Evolutionary conservation across 37 sponge, comb jelly and placozoan species (phyloP).

Genomic region (Crambe crambe): DNA sequence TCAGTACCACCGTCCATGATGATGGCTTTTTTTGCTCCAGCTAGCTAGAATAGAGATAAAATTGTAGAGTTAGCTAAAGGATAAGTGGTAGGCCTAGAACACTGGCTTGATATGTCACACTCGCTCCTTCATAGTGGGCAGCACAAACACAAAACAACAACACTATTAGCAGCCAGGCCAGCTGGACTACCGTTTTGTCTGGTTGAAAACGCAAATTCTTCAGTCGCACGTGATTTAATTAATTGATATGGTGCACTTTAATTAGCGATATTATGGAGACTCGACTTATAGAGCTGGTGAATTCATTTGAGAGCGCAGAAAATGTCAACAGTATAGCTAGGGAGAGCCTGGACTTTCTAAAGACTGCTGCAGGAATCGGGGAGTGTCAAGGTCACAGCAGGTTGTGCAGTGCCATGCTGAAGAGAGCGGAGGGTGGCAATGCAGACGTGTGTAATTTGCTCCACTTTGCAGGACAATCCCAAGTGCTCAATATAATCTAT

Average conservation of each 20-base stretch:
- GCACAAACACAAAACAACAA: too few species aligned
- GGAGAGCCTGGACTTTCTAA: not conserved
- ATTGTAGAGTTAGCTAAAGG: too few species aligned
- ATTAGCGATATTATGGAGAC: not conserved
- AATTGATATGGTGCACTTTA: not conserved
- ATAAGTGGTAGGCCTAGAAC: too few species aligned
- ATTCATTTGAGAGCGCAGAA: not conserved
- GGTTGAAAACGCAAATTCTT: too few species aligned
- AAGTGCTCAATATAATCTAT: conserved; percentile 7
- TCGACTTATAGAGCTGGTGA: not conserved
- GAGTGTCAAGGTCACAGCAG: conserved; percentile 12
- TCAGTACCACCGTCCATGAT: conserved; percentile 6
- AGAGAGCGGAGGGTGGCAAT: not conserved
- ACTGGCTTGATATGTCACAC: too few species aligned
- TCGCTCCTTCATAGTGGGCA: too few species aligned
- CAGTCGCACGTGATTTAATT: not conserved
- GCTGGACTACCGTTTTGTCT: not conserved
- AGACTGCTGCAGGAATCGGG: not conserved
- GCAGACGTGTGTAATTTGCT: conserved; percentile 6
- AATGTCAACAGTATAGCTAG: not conserved
- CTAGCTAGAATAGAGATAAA: too few species aligned
- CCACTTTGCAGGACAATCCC: conserved; percentile 2
- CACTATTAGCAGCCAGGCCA: not conserved
- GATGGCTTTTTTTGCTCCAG: too few species aligned
- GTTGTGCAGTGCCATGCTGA: conserved; percentile 42